Evolutionary conservation across 2,113 vertebrate species (phyloP), one percentile per base, ranked within the genome.

Genomic region (Amblyopsis rosae): DNA sequence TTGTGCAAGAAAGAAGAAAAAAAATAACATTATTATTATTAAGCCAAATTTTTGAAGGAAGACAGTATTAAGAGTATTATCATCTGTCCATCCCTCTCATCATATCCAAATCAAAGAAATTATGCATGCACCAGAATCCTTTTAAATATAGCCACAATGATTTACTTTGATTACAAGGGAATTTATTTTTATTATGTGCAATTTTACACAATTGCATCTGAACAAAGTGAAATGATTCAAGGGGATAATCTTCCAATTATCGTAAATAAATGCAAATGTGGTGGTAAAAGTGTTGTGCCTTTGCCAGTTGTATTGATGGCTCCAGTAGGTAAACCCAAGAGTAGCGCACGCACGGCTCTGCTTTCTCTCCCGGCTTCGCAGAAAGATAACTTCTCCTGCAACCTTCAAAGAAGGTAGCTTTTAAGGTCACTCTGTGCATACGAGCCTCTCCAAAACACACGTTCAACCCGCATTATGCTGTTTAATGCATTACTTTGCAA

Each of bases 371-470:
- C 35, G 35, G 35, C 35, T 41, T 41, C 0, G 6, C 70, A 80
- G 53, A 84, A 73, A 77, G 64, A 61, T 73, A 60, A 17, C 51
- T 13, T 65, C 50, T 69, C 57, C 75, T 56, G 53, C 77, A 59
- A 76, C 61, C 62, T 69, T 70, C 62, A 64, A 60, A 79, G 26
- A 68, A 73, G 56, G 3, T 55, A 61, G 59, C 50, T 83, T 76
- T 76, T 82, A 90, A 87, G 88, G 85, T 90, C 85, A 82, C 56
- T 70, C 64, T 77, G 67, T 75, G 67, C 71, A 80, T 76, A 79
- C 81, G 80, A 68, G 77, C 73, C 79, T 88, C 86, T 88, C 79
- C 82, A 87, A 79, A 70, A 49, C 76, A 57, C 71, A 72, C 70
- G 76, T 77, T 75, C 69, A 75, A 6, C 74, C 47, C 56, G 51